Conservation (phyloP, 2,113 vertebrate species). For the Sclerurus mexicanus region DNA sequence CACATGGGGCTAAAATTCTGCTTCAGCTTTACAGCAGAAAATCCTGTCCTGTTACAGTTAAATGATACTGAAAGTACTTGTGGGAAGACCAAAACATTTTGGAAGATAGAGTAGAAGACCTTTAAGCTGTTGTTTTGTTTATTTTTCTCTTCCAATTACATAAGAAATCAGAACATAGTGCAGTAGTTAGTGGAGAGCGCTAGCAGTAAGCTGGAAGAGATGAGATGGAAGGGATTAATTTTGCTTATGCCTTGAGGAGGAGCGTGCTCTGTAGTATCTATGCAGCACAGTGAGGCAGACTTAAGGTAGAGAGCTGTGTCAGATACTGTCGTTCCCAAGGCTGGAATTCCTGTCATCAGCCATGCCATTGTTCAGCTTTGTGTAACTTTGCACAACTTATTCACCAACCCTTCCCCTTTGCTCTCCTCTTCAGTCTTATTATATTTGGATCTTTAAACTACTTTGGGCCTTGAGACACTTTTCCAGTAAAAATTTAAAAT, state of each 20-base stretch:
- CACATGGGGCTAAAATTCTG: neutral
- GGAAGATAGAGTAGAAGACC: neutral
- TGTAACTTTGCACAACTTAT: neutral
- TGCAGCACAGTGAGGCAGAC: neutral
- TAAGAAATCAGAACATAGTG: neutral
- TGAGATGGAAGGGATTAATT: neutral
- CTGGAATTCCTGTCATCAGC: rapidly evolving
- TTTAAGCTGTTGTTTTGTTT: neutral
- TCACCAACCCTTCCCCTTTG: neutral
- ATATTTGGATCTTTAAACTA: neutral
- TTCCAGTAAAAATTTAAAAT: neutral
- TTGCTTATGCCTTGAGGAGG: neutral
- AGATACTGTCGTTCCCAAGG: neutral
- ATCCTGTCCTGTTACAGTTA: neutral
- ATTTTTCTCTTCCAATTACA: neutral
- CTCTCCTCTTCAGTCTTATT: neutral
- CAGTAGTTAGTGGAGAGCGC: neutral
- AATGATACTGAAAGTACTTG: neutral
- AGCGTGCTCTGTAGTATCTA: neutral
- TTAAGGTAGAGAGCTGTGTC: neutral
- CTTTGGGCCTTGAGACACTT: neutral
- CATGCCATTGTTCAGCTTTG: neutral
- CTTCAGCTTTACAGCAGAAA: neutral
- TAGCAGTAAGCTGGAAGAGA: neutral
- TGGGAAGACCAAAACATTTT: neutral